phyloP scores from a whole-genome alignment of 2,888 invertebrate genomes.

The Harpalus rufipes region DNA sequence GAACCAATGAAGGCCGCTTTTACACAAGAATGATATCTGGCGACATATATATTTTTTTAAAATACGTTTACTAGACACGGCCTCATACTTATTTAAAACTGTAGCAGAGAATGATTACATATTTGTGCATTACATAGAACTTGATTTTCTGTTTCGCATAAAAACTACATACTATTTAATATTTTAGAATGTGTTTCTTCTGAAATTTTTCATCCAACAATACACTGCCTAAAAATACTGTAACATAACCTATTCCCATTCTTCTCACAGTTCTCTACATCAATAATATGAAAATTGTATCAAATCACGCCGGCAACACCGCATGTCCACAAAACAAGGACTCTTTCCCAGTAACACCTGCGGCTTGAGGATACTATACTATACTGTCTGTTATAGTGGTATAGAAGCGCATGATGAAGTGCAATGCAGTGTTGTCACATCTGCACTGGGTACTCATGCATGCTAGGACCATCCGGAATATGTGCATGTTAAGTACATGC shows the following conservation, averaged over 20 bases:
- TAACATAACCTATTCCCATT: not conserved
- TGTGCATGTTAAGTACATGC: slow-evolving; percentile 39
- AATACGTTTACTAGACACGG: too few species aligned
- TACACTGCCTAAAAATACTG: not conserved
- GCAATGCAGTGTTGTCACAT: slow-evolving; percentile 12
- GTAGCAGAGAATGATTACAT: too few species aligned
- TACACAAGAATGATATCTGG: too few species aligned
- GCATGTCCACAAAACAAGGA: slow-evolving; percentile 11
- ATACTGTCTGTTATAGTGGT: not conserved
- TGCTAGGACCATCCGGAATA: slow-evolving; percentile 30
- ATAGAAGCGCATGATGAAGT: slow-evolving; percentile 12
- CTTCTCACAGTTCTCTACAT: not conserved
- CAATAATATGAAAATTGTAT: slow-evolving; percentile 15
- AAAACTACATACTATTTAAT: too few species aligned
- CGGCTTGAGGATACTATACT: slow-evolving; percentile 5
- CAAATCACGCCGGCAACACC: slow-evolving; percentile 18
- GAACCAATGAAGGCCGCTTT: too few species aligned
- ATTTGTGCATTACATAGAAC: too few species aligned
- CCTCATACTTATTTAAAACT: too few species aligned
- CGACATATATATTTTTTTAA: too few species aligned
- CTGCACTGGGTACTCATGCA: slow-evolving; percentile 18
- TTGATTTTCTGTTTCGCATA: too few species aligned
- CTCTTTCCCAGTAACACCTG: slow-evolving; percentile 2
- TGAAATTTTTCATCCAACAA: too few species aligned
- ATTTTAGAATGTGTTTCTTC: too few species aligned